Evolutionary conservation across 2,888 invertebrate genomes (phyloP).

Genomic region (Punctoribates punctum): DNA sequence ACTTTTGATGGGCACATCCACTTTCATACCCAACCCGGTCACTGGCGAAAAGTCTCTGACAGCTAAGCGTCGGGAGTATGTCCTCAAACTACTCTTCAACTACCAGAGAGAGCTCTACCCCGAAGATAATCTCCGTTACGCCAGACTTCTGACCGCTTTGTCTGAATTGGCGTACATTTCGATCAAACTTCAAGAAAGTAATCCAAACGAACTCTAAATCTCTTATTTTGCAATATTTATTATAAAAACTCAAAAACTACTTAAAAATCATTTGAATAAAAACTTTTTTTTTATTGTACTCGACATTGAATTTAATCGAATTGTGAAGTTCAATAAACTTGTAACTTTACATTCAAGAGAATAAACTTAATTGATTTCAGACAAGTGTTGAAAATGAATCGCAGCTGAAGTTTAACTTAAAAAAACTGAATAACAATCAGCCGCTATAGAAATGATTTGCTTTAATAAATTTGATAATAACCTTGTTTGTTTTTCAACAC

Average conservation of each 20-base stretch:
- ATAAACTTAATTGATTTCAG: neutral
- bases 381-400: neutral
- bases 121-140: neutral
- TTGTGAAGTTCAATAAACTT: neutral
- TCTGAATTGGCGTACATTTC: slow-evolving; percentile 11
- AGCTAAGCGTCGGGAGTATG: neutral
- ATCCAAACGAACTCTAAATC: neutral
- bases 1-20: neutral
- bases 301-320: neutral
- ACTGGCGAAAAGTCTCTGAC: neutral
- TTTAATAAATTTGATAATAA: neutral
- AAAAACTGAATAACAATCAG: neutral
- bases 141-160: neutral
- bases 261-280: neutral
- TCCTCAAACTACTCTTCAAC: neutral
- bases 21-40: neutral
- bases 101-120: neutral
- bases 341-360: too few species aligned
- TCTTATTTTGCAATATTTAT: neutral
- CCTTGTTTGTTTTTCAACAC: neutral
- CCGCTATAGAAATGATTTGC: slow-evolving; percentile 8
- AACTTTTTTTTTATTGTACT: neutral
- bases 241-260: neutral
- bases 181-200: too few species aligned
- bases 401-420: neutral